phyloP scores from a whole-genome alignment of 2,113 vertebrate genomes.

The Engraulis encrasicolus region DNA sequence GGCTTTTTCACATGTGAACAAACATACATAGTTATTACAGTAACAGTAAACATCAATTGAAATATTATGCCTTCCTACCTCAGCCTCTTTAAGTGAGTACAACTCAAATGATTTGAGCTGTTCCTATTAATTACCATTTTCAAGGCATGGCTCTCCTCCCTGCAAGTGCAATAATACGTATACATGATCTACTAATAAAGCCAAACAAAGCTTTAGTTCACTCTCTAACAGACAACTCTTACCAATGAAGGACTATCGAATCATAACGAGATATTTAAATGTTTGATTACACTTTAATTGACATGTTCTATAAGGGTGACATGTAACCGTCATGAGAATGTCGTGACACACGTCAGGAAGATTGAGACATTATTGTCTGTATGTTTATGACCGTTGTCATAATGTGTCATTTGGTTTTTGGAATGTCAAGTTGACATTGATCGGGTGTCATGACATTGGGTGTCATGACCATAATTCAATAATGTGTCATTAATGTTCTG shows the following conservation, averaged over 20 bases:
- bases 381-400: too few species aligned
- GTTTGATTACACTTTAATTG: too few species aligned
- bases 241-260: constrained; percentile 5
- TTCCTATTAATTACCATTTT: not conserved
- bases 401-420: too few species aligned
- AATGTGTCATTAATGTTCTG: too few species aligned
- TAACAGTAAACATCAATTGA: not conserved
- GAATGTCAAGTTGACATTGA: too few species aligned
- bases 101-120: not conserved
- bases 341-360: too few species aligned
- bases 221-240: not conserved
- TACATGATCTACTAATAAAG: not conserved
- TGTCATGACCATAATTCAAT: too few species aligned
- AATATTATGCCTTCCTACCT: not conserved
- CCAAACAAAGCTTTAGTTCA: not conserved
- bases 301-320: too few species aligned
- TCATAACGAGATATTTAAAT: not conserved
- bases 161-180: not conserved
- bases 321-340: too few species aligned
- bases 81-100: not conserved
- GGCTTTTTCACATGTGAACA: not conserved
- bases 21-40: not conserved
- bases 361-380: too few species aligned
- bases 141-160: not conserved
- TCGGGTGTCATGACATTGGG: too few species aligned